phyloP scores from a whole-genome alignment of 1,140 invertebrate genomes.

The Drosophila virilis region DNA sequence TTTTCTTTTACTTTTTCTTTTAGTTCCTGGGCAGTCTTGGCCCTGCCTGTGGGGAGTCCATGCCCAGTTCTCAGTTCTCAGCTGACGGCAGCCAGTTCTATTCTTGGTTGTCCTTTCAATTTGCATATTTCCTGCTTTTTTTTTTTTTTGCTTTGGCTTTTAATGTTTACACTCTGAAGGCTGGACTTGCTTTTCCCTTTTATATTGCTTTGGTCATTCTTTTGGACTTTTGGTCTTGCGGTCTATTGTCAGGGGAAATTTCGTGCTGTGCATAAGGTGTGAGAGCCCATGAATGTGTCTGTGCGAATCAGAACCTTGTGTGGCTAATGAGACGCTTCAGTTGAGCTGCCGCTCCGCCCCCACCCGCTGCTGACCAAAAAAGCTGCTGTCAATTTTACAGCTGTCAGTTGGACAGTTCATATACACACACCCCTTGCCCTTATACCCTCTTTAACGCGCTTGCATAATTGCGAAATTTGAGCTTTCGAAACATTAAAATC shows the following conservation, averaged over 20 bases:
- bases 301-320: slow-evolving; percentile 15
- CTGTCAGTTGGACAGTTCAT: slow-evolving; percentile 3
- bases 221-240: slow-evolving; percentile 33
- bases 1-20: background rate
- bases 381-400: slow-evolving; percentile 21
- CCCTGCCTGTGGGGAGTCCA: background rate
- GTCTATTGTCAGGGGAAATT: slow-evolving; percentile 77
- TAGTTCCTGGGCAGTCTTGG: background rate
- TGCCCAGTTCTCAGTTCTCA: background rate
- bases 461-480: slow-evolving; percentile 63
- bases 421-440: background rate
- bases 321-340: slow-evolving; percentile 44
- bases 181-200: slow-evolving; percentile 31
- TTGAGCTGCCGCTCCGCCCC: slow-evolving; percentile 26
- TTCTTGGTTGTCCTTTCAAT: slow-evolving; percentile 63
- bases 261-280: slow-evolving; percentile 48
- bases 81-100: background rate
- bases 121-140: slow-evolving; percentile 62
- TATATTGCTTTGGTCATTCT: slow-evolving; percentile 61
- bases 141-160: slow-evolving; percentile 47
- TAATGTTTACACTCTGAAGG: slow-evolving; percentile 62
- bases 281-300: background rate
- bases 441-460: background rate
- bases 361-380: slow-evolving; percentile 10
- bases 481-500: slow-evolving; percentile 49